A percentile compares a stretch with the other conserved stretches of the same genome.
These are phyloP conservation scores for Micromesistius poutassou DNA, from an alignment of 2,797 vertebrate genomes.

Conservation along the genomic window DNA sequence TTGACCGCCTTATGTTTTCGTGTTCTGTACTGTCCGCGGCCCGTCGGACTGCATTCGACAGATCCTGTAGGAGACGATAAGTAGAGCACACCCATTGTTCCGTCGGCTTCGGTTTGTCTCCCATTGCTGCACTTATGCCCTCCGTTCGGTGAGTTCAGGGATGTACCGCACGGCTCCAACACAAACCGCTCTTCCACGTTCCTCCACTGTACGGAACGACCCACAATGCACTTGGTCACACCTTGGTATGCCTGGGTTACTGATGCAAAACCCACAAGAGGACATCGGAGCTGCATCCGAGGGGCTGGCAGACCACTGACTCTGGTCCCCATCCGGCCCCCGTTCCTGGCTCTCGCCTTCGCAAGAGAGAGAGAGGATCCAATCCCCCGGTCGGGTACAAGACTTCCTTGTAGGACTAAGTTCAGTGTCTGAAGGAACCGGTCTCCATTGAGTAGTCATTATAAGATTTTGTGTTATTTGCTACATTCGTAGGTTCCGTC, in stretches of 20 bases:
- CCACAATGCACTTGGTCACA: slow-evolving; percentile 67
- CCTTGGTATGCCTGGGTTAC: slow-evolving; percentile 58
- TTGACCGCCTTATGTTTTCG: slow-evolving; percentile 63
- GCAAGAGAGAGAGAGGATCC: slow-evolving; percentile 13
- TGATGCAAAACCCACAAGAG: slow-evolving; percentile 45
- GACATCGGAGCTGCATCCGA: slow-evolving; percentile 44
- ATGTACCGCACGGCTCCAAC: slow-evolving; percentile 65
- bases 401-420: slow-evolving; percentile 52
- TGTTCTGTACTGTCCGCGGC: not conserved
- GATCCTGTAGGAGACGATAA: slow-evolving; percentile 35
- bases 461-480: slow-evolving; percentile 58
- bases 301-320: slow-evolving; percentile 29
- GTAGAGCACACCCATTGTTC: not conserved
- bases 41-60: slow-evolving; percentile 40
- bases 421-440: slow-evolving; percentile 50
- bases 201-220: slow-evolving; percentile 40
- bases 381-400: slow-evolving; percentile 41
- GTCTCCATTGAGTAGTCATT: slow-evolving; percentile 55
- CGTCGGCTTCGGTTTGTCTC: not conserved
- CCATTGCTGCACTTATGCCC: slow-evolving; percentile 51
- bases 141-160: slow-evolving; percentile 69
- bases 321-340: slow-evolving; percentile 28
- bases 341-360: slow-evolving; percentile 21
- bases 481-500: slow-evolving; percentile 48
- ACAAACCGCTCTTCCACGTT: slow-evolving; percentile 70